Evolutionary conservation across 2,888 invertebrate genomes (phyloP).

Genomic region (Empis stercorea): DNA sequence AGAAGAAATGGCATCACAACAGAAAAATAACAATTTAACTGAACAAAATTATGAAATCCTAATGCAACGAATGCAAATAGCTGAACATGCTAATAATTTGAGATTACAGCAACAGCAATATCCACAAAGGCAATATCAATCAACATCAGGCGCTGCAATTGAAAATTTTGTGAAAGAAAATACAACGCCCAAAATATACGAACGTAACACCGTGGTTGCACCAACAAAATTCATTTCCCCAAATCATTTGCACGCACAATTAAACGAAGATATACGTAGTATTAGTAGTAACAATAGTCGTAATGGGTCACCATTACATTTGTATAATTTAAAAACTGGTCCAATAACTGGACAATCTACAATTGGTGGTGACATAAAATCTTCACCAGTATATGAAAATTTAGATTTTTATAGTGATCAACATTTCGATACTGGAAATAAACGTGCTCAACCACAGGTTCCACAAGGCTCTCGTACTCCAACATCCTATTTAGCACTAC

Average conservation of each 20-base stretch:
- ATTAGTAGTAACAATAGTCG: slow-evolving; percentile 33
- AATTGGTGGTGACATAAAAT: slow-evolving; percentile 16
- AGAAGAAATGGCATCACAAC: slow-evolving; percentile 13
- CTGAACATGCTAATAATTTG: slow-evolving; percentile 8
- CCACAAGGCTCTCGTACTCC: slow-evolving; percentile 40
- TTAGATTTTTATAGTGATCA: slow-evolving; percentile 61
- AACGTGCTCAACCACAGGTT: slow-evolving; percentile 73
- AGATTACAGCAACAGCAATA: slow-evolving; percentile 12
- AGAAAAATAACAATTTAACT: slow-evolving; percentile 12
- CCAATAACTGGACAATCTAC: not conserved
- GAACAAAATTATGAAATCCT: slow-evolving; percentile 27
- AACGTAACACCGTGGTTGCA: slow-evolving; percentile 61
- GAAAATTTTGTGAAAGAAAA: slow-evolving; percentile 51
- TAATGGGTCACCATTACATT: slow-evolving; percentile 34
- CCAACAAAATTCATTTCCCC: slow-evolving; percentile 67
- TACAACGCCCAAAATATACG: slow-evolving; percentile 43
- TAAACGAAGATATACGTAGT: slow-evolving; percentile 19
- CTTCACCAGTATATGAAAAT: slow-evolving; percentile 63
- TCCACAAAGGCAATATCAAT: slow-evolving; percentile 15
- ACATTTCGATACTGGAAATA: slow-evolving; percentile 32
- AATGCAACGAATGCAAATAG: slow-evolving; percentile 29
- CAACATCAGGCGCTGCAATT: slow-evolving; percentile 48
- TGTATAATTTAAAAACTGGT: slow-evolving; percentile 21
- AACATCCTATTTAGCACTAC: no score
- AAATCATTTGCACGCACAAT: slow-evolving; percentile 36